These are phyloP conservation scores for Mimachlamys varia DNA, from an alignment of 2,888 invertebrate genomes.

Conservation along the genomic window DNA sequence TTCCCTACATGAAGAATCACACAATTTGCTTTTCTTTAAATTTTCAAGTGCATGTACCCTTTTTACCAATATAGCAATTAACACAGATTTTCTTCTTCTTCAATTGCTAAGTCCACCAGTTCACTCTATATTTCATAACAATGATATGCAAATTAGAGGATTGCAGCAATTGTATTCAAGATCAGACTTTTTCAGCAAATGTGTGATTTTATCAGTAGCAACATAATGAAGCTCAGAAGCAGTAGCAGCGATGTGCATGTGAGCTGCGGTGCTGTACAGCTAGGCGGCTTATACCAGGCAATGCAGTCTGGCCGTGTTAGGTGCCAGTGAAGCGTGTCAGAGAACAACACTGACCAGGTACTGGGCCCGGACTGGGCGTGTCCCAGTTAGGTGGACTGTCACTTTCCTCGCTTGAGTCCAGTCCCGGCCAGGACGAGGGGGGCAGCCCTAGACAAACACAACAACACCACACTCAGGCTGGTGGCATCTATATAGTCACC, in stretches of 20 bases:
- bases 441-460: conserved; percentile 20
- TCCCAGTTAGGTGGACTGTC: conserved; percentile 50
- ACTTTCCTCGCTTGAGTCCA: conserved; percentile 8
- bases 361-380: conserved; percentile 44
- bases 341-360: conserved; percentile 61
- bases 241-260: not conserved
- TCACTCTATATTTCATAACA: no score
- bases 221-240: not conserved
- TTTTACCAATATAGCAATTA: not conserved
- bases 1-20: not conserved
- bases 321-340: conserved; percentile 1
- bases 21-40: not conserved
- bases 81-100: not conserved
- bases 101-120: no score
- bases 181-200: no score
- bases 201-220: not conserved
- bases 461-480: conserved; percentile 17
- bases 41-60: not conserved
- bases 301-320: not conserved
- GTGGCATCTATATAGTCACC: not conserved
- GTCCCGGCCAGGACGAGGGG: conserved; percentile 10
- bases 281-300: not conserved
- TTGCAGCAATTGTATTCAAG: no score
- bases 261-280: not conserved
- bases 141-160: no score